phyloP scores from a whole-genome alignment of 2,113 vertebrate genomes.

The Eptesicus fuscus region DNA sequence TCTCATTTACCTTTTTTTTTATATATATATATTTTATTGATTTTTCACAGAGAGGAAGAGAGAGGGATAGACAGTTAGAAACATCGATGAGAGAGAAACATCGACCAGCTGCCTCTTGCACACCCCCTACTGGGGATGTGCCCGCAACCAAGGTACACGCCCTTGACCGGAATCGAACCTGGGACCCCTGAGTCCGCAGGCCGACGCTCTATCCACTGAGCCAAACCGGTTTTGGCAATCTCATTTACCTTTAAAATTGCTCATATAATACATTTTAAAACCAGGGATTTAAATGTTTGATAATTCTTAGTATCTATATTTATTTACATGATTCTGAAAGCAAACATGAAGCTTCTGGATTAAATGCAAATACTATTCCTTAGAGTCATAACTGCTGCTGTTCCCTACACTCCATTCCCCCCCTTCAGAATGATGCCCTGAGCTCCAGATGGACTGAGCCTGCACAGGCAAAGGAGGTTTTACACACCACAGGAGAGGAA shows the following conservation, averaged over 20 bases:
- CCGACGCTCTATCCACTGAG: too few relatives aligned
- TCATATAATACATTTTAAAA: neutral
- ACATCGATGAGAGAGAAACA: too few relatives aligned
- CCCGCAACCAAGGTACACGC: too few relatives aligned
- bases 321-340: neutral
- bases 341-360: neutral
- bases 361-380: neutral
- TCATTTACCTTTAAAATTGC: neutral
- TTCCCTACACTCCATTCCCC: fast-evolving
- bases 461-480: neutral
- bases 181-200: too few relatives aligned
- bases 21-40: too few relatives aligned
- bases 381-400: neutral
- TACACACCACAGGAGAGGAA: too few relatives aligned
- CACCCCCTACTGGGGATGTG: too few relatives aligned
- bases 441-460: fast-evolving
- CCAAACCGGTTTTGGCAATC: too few relatives aligned
- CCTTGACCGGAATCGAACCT: too few relatives aligned
- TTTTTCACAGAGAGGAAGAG: too few relatives aligned
- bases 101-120: too few relatives aligned
- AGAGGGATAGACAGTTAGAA: too few relatives aligned
- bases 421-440: neutral
- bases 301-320: neutral
- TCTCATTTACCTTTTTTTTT: neutral
- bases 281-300: neutral